Evolutionary conservation across 2,113 vertebrate species (phyloP).

Genomic region (Rutilus rutilus): DNA sequence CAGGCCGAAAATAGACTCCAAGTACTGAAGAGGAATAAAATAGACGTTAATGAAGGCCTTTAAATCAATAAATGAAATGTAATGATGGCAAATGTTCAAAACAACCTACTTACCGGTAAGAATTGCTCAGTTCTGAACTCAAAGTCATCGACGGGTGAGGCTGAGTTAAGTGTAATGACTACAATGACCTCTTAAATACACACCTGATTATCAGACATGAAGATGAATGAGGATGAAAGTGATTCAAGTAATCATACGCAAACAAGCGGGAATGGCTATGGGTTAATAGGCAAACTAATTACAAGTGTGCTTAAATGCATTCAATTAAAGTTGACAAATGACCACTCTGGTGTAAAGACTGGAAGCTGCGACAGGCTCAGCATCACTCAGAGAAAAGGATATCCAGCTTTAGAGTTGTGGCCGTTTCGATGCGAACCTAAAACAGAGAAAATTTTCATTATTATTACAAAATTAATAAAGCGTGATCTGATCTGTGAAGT

Average conservation of each 20-base stretch:
- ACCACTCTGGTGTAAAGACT: neutral
- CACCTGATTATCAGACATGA: slow-evolving; percentile 19
- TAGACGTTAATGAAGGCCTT: neutral
- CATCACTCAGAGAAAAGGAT: slow-evolving; percentile 81
- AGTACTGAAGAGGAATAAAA: slow-evolving; percentile 77
- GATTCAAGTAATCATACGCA: slow-evolving; percentile 7
- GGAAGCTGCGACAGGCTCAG: neutral
- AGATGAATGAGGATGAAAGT: slow-evolving; percentile 18
- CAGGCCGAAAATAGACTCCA: slow-evolving; percentile 92
- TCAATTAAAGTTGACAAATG: slow-evolving; percentile 20
- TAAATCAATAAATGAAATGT: neutral
- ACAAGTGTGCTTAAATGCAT: slow-evolving; percentile 27
- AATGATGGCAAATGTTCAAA: neutral
- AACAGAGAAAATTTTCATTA: slow-evolving; percentile 58
- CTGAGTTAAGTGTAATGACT: slow-evolving; percentile 74
- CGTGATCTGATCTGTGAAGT: neutral
- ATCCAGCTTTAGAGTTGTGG: slow-evolving; percentile 96
- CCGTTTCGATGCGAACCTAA: slow-evolving; percentile 95
- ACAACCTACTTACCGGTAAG: slow-evolving; percentile 83
- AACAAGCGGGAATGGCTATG: neutral
- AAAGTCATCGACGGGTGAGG: slow-evolving; percentile 94
- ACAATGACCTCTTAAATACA: neutral
- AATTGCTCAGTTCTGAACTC: slow-evolving; percentile 97
- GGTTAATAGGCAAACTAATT: slow-evolving; percentile 35
- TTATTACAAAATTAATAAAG: slow-evolving; percentile 4